Conservation (phyloP, 64 coral and sea anemone species). For the Exaiptasia diaphana region DNA sequence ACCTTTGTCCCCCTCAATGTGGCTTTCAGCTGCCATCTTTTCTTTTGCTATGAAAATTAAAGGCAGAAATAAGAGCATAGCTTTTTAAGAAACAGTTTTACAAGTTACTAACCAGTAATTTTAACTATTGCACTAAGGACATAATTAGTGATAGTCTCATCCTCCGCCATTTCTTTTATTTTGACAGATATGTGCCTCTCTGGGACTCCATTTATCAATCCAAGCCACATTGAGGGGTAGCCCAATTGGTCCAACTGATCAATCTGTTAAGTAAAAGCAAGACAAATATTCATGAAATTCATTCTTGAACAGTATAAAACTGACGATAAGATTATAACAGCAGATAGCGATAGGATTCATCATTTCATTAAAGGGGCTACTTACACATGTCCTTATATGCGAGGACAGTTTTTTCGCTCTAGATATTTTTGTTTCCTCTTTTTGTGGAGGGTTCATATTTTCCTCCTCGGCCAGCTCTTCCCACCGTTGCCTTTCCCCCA, state of each 20-base stretch:
- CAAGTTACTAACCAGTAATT: constrained; percentile 8
- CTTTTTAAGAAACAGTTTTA: neutral
- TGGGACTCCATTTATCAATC: neutral
- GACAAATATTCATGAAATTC: neutral
- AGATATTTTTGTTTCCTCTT: constrained; percentile 5
- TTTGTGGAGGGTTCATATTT: neutral
- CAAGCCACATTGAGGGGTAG: neutral
- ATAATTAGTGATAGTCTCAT: neutral
- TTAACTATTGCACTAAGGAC: constrained; percentile 1
- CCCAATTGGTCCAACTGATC: constrained; percentile 7
- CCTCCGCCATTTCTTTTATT: neutral
- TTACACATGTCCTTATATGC: neutral
- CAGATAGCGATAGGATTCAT: neutral
- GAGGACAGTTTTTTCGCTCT: neutral
- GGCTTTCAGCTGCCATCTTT: neutral
- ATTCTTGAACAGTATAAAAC: too few relatives aligned
- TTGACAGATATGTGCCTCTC: neutral
- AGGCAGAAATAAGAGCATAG: neutral
- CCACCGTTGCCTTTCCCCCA: neutral
- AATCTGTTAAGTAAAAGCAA: neutral
- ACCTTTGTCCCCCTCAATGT: neutral
- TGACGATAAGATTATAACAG: too few relatives aligned
- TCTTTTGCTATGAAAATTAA: neutral
- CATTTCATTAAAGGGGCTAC: neutral
- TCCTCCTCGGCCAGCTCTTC: neutral